Evolutionary conservation across 1,140 invertebrate species (phyloP).

Genomic region (Bilobella aurantiaca): DNA sequence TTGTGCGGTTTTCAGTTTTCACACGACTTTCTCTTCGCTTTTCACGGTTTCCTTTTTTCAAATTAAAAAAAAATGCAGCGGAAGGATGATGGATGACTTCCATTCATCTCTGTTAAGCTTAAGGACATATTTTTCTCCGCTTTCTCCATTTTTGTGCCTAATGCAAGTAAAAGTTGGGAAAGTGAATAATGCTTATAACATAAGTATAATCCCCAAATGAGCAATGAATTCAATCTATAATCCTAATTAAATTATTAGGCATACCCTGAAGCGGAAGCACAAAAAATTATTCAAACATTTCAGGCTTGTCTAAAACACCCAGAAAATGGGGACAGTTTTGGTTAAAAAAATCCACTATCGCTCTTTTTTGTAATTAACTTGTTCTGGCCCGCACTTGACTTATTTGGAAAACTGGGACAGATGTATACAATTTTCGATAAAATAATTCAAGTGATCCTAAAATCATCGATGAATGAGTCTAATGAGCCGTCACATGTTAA

Average conservation of each 20-base stretch:
- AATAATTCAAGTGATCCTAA: background rate
- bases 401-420: background rate
- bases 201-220: background rate
- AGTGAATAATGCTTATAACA: background rate
- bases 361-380: background rate
- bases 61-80: conserved; percentile 1
- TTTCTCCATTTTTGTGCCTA: background rate
- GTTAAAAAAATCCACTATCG: too few relatives aligned
- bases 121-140: background rate
- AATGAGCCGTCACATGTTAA: conserved; percentile 1
- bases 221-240: conserved; percentile 1
- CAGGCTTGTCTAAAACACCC: background rate
- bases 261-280: background rate
- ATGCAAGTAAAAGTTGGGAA: background rate
- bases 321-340: background rate
- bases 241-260: conserved; percentile 4
- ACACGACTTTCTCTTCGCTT: background rate
- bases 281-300: background rate
- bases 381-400: background rate
- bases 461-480: background rate
- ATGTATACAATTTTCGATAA: background rate
- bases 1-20: background rate
- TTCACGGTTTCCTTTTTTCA: background rate
- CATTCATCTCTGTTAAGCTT: conserved; percentile 1
- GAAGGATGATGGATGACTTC: conserved; percentile 5